Base-by-base conservation (phyloP, 2,797 vertebrate genomes). In the Macroramphosus scolopax region DNA sequence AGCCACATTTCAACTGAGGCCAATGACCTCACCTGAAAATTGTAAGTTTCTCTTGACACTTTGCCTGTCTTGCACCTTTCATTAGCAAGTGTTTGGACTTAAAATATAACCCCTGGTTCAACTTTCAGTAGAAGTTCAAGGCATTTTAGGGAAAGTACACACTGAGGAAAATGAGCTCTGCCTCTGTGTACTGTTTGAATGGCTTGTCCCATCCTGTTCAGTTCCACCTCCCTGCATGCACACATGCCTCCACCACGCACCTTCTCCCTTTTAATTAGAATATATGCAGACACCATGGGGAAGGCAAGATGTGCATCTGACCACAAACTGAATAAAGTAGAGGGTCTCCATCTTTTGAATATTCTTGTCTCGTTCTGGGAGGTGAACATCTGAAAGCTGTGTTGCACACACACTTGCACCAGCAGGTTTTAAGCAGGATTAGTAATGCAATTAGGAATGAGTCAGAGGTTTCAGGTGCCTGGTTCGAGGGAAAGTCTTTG, bases 181-280 rank as follows among this genome's bases (percentile, higher is more conserved):
- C 29, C 63, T 13, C 26, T 69, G 47, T 8, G 18, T 53, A 44
- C 53, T 68, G 51, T 84, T 82, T 76, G 49, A 81, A 64, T 63
- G 60, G 77, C 88, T 71, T 87, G 86, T 88, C 80, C 60, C 48
- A 60, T 88, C 88, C 82, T 88, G 86, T 77, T 84, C 65, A 46
- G 75, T 63, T 81, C 80, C 70, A 81, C 74, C 46, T 70, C 53
- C 38, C 8, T 67, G 67, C 61, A 53, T 17, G 33, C 37, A 36
- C 48, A 43, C 36, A 65, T n/a, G n/a, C 66, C 51, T 60, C 24
- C 37, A 44, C 32, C 54, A 20, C 17, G 29, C 31, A 12, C 33
- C 43, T 41, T 61, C 68, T 75, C 35, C 81, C 66, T 73, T 80
- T 66, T 83, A 85, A 85, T 88, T 85, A 84, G 43, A 67, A 56